Conservation (phyloP, 2,888 invertebrate species). For the Synanthedon tipuliformis region DNA sequence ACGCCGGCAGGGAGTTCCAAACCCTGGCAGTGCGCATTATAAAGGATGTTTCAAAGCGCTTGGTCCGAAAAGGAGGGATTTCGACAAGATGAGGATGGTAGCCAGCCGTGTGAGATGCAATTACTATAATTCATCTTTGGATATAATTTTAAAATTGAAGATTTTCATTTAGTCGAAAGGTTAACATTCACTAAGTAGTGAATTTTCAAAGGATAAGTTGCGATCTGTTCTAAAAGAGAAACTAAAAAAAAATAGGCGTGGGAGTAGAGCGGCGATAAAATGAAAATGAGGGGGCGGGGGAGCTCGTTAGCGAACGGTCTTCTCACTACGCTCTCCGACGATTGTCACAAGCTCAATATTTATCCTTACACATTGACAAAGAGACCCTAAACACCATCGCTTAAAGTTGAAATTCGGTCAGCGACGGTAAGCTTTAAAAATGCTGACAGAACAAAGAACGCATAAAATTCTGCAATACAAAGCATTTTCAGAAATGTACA, state of each 20-base stretch:
- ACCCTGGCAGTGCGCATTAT: too few species aligned
- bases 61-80: too few species aligned
- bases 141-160: too few species aligned
- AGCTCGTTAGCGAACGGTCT: conserved; percentile 52
- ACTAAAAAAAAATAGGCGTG: conserved; percentile 36
- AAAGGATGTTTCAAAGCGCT: too few species aligned
- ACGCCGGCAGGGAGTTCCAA: too few species aligned
- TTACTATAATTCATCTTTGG: too few species aligned
- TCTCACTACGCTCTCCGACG: conserved; percentile 39
- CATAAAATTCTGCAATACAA: conserved; percentile 62
- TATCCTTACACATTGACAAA: conserved; percentile 17
- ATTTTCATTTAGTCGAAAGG: too few species aligned
- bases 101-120: too few species aligned
- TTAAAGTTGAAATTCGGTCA: conserved; percentile 22
- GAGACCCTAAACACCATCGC: conserved; percentile 14
- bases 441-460: conserved; percentile 51
- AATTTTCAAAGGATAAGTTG: conserved; percentile 15
- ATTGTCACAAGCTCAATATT: conserved; percentile 57
- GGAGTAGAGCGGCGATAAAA: conserved; percentile 45
- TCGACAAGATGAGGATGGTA: too few species aligned
- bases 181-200: conserved; percentile 31
- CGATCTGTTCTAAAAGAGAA: conserved; percentile 27
- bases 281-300: conserved; percentile 50
- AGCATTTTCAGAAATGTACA: conserved; percentile 61
- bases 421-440: conserved; percentile 25